Percentiles rank a stretch among this genome's conserved stretches.
These are phyloP conservation scores for Eulimnadia texana DNA, from an alignment of 1,140 invertebrate species.

Conservation along the genomic window DNA sequence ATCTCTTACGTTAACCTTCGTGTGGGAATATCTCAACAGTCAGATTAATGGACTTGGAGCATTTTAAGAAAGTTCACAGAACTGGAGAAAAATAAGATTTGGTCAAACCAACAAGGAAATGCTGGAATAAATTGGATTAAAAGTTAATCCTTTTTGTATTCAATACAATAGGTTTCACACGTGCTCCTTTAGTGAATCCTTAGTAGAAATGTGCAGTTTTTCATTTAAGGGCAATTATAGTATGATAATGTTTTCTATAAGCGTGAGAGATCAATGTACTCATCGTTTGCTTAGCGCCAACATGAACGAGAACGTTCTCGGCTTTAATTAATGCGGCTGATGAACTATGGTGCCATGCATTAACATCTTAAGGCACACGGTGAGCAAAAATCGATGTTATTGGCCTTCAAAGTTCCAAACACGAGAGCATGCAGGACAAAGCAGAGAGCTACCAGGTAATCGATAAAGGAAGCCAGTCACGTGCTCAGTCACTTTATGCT, in stretches of 20 bases:
- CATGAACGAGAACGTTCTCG: too few species aligned
- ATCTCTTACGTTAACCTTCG: conserved; percentile 11
- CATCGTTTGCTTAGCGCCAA: too few species aligned
- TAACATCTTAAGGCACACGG: too few species aligned
- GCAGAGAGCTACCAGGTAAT: not conserved
- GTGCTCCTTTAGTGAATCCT: not conserved
- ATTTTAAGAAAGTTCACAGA: not conserved
- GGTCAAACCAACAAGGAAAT: not conserved
- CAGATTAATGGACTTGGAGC: not conserved
- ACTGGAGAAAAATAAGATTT: not conserved
- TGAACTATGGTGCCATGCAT: too few species aligned
- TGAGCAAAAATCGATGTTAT: too few species aligned
- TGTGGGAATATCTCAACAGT: conserved; percentile 10
- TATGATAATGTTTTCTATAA: too few species aligned
- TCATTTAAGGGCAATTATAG: not conserved
- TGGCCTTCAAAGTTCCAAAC: too few species aligned
- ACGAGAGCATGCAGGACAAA: too few species aligned
- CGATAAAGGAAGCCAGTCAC: not conserved
- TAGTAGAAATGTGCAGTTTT: not conserved
- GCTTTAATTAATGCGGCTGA: too few species aligned
- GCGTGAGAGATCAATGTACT: too few species aligned
- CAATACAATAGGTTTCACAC: not conserved
- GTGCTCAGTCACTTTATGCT: not conserved
- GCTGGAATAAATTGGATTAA: not conserved
- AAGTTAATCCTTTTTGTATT: not conserved